Evolutionary conservation across 2,113 vertebrate genomes (phyloP).

Genomic region (Clarias magur): DNA sequence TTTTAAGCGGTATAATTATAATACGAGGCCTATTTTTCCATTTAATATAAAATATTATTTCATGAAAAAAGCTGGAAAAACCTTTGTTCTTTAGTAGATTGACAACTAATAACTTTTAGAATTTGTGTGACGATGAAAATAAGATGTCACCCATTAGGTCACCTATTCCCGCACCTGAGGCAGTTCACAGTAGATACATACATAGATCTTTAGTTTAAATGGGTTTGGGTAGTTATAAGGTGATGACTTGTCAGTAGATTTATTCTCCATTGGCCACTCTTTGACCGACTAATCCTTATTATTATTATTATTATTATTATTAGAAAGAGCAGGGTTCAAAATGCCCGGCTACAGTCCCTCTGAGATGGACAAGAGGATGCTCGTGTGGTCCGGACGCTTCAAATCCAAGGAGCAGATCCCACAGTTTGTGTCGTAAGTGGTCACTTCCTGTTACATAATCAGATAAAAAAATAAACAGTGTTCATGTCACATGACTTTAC

Average conservation of each 20-base stretch:
- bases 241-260: not conserved
- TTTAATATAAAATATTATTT: not conserved
- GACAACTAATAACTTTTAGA: not conserved
- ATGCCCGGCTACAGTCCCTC: conserved; percentile 82
- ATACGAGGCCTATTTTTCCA: not conserved
- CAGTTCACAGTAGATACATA: not conserved
- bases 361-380: conserved; percentile 77
- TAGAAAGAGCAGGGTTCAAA: conserved; percentile 55
- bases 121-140: not conserved
- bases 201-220: not conserved
- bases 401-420: conserved; percentile 89
- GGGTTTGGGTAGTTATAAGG: not conserved
- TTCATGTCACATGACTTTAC: conserved; percentile 46
- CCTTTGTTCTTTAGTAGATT: no score
- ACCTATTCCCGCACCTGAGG: not conserved
- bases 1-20: not conserved
- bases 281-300: not conserved
- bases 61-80: not conserved
- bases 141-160: not conserved
- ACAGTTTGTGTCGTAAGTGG: conserved; percentile 86
- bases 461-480: not conserved
- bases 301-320: conserved; percentile 39
- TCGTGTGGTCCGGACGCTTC: conserved; percentile 87
- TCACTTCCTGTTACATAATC: conserved; percentile 62
- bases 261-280: not conserved